Evolutionary conservation across 2,797 vertebrate species (phyloP).

Genomic region (Decapterus maruadsi): DNA sequence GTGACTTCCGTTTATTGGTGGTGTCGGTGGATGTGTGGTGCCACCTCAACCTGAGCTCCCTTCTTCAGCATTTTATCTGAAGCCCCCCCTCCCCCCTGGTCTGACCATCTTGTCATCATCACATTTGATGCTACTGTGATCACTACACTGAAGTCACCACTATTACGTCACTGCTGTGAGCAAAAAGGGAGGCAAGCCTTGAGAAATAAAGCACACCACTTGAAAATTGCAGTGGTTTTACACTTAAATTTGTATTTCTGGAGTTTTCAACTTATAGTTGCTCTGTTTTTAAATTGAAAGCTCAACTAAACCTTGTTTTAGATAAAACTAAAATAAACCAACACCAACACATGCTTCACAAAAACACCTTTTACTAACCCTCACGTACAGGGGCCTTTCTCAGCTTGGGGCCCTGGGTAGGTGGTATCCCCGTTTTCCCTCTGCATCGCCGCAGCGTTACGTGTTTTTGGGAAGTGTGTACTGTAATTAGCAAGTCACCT

Average conservation of each 20-base stretch:
- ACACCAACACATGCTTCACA: neutral
- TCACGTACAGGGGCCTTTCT: slow-evolving; percentile 20
- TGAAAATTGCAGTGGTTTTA: neutral
- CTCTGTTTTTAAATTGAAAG: neutral
- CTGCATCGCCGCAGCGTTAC: slow-evolving; percentile 26
- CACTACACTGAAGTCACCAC: neutral
- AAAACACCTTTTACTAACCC: slow-evolving; percentile 21
- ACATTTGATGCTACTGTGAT: neutral
- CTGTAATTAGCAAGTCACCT: slow-evolving; percentile 75
- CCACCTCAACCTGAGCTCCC: slow-evolving; percentile 45
- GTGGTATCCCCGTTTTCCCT: slow-evolving; percentile 29
- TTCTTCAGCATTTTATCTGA: slow-evolving; percentile 18
- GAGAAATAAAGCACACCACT: neutral
- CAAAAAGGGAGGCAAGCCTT: neutral
- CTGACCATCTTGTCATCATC: neutral
- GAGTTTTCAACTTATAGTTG: neutral
- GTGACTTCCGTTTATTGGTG: slow-evolving; percentile 75
- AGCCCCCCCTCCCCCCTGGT: neutral
- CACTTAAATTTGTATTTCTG: neutral
- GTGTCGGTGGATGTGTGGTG: slow-evolving; percentile 14
- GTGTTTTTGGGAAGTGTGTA: slow-evolving; percentile 52
- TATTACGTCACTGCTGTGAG: too few species aligned
- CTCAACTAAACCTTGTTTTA: neutral
- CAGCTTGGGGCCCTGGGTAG: slow-evolving; percentile 13
- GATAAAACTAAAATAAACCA: neutral